Evolutionary conservation across 2,113 vertebrate species (phyloP).

Genomic region (Myrmecophaga tridactyla): DNA sequence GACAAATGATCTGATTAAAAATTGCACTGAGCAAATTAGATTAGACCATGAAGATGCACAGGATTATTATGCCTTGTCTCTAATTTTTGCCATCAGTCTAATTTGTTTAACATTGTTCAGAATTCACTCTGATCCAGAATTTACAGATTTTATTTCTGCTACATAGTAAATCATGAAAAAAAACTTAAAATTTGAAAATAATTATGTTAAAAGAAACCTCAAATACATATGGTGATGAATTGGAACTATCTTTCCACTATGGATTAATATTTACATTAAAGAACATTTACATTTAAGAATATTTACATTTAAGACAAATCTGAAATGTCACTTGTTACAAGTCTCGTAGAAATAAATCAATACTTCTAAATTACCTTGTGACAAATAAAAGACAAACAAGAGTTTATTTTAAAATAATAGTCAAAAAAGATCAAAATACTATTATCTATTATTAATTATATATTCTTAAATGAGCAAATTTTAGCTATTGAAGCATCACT

Average conservation of each 20-base stretch:
- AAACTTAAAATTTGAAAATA: not conserved
- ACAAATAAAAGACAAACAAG: not conserved
- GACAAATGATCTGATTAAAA: conserved; percentile 20
- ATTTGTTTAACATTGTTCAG: not conserved
- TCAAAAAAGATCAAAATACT: conserved; percentile 14
- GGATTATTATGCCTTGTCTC: not conserved
- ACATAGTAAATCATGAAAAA: not conserved
- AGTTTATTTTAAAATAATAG: not conserved
- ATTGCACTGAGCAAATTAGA: not conserved
- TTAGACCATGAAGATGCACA: not conserved
- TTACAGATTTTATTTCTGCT: not conserved
- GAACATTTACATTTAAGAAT: not conserved
- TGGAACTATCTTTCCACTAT: not conserved
- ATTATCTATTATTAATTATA: not conserved
- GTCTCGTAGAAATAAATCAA: not conserved
- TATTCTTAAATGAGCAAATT: not conserved
- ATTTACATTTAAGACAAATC: not conserved
- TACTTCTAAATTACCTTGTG: not conserved
- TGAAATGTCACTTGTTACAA: not conserved
- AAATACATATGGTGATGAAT: not conserved
- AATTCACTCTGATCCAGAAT: not conserved
- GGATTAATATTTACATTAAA: conserved; percentile 7
- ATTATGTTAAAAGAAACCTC: not conserved
- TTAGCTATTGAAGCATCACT: conserved; percentile 16
- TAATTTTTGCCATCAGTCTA: not conserved